Evolutionary conservation across 2,888 invertebrate species (phyloP), one percentile per base, ranked within the genome.

Genomic region (Apantesis nais): DNA sequence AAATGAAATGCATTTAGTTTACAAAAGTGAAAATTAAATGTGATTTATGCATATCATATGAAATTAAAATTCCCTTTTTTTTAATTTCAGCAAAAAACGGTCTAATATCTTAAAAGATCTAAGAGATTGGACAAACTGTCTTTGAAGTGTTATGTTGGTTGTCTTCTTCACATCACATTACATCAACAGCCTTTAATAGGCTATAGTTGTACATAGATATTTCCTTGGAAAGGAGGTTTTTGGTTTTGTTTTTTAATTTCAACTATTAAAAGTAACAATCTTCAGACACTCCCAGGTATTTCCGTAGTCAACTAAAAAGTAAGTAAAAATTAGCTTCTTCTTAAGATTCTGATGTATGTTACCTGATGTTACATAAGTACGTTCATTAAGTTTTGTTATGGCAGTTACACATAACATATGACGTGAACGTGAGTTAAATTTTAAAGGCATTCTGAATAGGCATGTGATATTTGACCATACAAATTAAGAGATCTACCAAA

Each of bases 381-480:
- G 58, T 29, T 58, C 29, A 63, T 29, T 44, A 44, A 31, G 31
- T 52, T 64, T 34, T 71, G 73, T 63, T 68, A 68, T 78, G 74
- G 65, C 52, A 34, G 77, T 77, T 78, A n/a, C n/a, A n/a, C n/a
- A n/a, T 29, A 62, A 78, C 64, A 34, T 69, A 44, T 71, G 62
- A 58, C 16, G 14, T 41, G 44, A 72, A 75, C 75, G 82, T 77
- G 85, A 71, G 74, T 76, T 75, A 85, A 85, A 88, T 88, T 83
- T 76, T 76, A 87, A 87, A 74, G 65, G 71, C 66, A 63, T 75
- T 77, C 73, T 74, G 79, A 79, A 73, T 74, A 68, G 41, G 52
- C 71, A 74, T 77, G 75, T 74, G 70, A 63, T 65, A 67, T 67
- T 72, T 68, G 83, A 83, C 84, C 84, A 87, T 84, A 85, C 83